phyloP scores from a whole-genome alignment of 2,797 vertebrate genomes.

The Malacoraja senta region DNA sequence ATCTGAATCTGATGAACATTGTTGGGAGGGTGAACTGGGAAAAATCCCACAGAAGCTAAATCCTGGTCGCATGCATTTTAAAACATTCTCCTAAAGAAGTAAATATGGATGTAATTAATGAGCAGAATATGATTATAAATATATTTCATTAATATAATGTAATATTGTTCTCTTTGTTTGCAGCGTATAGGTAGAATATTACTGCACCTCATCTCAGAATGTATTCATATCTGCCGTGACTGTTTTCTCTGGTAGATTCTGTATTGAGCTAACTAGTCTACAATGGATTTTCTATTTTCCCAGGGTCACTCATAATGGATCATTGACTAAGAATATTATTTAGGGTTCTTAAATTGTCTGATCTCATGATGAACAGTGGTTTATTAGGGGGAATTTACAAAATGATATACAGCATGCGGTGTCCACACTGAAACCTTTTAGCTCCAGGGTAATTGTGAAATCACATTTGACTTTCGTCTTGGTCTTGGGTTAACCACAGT shows the following conservation, averaged over 20 bases:
- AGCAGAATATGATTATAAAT: no score
- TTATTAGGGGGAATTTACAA: not conserved
- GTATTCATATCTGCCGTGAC: not conserved
- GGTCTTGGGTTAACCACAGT: not conserved
- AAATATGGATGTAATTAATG: no score
- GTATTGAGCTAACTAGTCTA: not conserved
- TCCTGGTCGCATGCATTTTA: no score
- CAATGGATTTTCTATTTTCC: slow-evolving; percentile 24
- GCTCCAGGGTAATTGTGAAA: not conserved
- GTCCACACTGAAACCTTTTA: not conserved
- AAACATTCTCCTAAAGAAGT: no score
- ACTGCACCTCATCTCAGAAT: not conserved
- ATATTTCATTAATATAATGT: no score
- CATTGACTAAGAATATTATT: slow-evolving; percentile 26
- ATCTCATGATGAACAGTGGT: slow-evolving; percentile 14
- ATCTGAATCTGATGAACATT: no score
- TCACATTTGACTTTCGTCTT: not conserved
- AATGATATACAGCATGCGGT: not conserved
- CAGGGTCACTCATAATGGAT: not conserved
- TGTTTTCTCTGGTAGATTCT: not conserved
- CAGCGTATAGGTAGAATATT: not conserved
- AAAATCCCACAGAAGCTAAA: no score
- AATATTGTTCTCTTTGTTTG: not conserved
- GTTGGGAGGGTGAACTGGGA: no score
- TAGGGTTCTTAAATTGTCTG: slow-evolving; percentile 31